These are phyloP conservation scores for Calidris pygmaea DNA, from an alignment of 2,113 vertebrate species.

Conservation along the genomic window DNA sequence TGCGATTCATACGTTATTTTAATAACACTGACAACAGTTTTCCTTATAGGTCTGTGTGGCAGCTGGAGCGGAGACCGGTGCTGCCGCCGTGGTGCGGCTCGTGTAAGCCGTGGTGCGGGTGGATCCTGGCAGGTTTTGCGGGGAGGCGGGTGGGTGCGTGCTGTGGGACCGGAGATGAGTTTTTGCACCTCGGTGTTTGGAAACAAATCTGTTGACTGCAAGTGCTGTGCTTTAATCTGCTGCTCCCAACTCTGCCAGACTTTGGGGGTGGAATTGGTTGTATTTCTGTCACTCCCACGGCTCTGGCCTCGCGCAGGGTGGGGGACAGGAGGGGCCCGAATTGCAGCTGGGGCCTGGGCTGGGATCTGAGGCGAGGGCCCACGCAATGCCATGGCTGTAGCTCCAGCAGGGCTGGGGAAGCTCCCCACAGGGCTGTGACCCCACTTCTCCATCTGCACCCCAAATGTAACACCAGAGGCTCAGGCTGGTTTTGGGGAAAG, in stretches of 20 bases:
- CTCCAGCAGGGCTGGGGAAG: not conserved
- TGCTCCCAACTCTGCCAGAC: not conserved
- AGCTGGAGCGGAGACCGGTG: not conserved
- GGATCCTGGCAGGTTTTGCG: too few species aligned
- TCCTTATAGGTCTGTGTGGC: accelerated
- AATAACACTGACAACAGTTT: not conserved
- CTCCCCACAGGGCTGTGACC: accelerated
- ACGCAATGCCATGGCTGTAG: too few species aligned
- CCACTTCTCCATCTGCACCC: not conserved
- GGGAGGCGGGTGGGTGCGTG: accelerated
- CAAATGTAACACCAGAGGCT: not conserved
- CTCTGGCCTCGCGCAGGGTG: not conserved
- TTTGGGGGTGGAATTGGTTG: accelerated
- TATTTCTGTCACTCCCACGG: accelerated
- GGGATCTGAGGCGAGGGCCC: accelerated
- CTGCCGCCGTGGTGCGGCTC: accelerated
- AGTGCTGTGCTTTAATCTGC: not conserved
- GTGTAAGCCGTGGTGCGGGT: accelerated
- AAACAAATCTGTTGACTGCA: not conserved
- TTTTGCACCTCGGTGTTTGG: not conserved
- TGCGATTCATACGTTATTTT: not conserved
- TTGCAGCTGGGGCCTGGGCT: not conserved
- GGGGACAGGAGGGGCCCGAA: not conserved
- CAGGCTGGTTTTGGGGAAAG: not conserved
- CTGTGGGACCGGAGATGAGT: not conserved